Conservation (phyloP, 1,140 invertebrate species). For the Manduca sexta region DNA sequence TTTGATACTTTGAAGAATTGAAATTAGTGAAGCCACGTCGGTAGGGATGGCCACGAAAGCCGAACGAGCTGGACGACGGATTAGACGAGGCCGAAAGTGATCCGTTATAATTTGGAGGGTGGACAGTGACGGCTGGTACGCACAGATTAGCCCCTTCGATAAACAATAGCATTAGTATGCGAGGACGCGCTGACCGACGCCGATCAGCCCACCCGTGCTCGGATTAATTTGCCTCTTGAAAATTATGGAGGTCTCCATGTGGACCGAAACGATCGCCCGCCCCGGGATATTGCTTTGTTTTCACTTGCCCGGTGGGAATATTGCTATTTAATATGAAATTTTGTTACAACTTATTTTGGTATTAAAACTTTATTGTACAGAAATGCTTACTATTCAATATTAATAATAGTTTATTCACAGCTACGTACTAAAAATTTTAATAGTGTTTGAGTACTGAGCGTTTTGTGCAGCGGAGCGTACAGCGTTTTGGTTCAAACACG, state of each 20-base stretch:
- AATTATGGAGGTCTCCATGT: slow-evolving; percentile 56
- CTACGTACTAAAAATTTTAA: too few species aligned
- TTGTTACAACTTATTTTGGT: background rate
- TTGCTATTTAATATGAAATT: slow-evolving; percentile 16
- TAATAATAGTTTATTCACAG: too few species aligned
- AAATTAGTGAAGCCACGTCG: background rate
- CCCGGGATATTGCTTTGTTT: slow-evolving; percentile 47
- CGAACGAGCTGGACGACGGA: slow-evolving; percentile 16
- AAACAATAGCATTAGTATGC: slow-evolving; percentile 73
- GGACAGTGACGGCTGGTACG: slow-evolving; percentile 67
- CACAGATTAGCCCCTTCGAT: slow-evolving; percentile 71
- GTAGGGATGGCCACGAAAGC: background rate
- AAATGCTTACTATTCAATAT: too few species aligned
- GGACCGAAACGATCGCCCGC: slow-evolving; percentile 35
- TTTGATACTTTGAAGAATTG: too few species aligned
- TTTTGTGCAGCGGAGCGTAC: too few species aligned
- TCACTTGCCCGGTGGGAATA: slow-evolving; percentile 22
- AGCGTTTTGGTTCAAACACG: too few species aligned
- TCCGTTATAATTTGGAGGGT: slow-evolving; percentile 69
- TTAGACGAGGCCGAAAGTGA: slow-evolving; percentile 63
- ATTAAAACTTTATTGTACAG: too few species aligned
- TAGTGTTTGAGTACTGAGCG: too few species aligned
- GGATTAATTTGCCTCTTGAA: slow-evolving; percentile 69
- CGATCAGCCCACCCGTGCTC: slow-evolving; percentile 61
- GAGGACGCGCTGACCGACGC: slow-evolving; percentile 64